phyloP scores from a whole-genome alignment of 1,140 invertebrate species.

The Bombus haemorrhoidalis region DNA sequence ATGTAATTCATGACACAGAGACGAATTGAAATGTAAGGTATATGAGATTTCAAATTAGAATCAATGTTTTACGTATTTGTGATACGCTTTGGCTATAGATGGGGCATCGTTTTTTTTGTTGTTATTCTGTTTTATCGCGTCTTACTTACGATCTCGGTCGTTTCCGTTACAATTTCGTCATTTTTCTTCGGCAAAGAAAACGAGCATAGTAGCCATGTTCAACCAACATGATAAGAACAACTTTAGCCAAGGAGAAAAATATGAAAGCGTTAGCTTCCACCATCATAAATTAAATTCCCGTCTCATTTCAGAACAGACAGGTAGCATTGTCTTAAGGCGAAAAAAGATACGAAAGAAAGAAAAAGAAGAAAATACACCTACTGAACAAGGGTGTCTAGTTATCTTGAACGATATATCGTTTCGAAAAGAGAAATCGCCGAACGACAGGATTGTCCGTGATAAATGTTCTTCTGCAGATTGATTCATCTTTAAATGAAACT shows the following conservation, averaged over 20 bases:
- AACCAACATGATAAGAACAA: background rate
- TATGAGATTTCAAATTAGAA: too few relatives aligned
- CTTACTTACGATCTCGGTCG: background rate
- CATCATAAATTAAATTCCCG: constrained; percentile 38
- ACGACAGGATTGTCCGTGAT: background rate
- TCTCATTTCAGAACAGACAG: background rate
- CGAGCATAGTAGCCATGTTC: background rate
- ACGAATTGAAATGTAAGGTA: too few relatives aligned
- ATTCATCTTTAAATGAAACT: background rate
- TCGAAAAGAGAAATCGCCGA: background rate
- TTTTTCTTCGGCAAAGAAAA: background rate
- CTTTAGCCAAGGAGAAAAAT: background rate
- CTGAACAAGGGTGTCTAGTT: background rate
- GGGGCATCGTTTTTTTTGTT: background rate
- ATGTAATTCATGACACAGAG: background rate
- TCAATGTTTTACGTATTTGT: background rate
- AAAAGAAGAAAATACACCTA: background rate
- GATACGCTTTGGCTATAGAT: background rate
- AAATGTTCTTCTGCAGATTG: background rate
- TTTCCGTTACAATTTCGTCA: background rate
- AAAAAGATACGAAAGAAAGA: background rate
- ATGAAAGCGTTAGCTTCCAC: constrained; percentile 4
- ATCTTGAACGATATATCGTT: background rate
- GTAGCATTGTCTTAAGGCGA: background rate
- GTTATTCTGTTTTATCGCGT: background rate